Base-by-base conservation (phyloP, 2,888 invertebrate genomes). In the Apantesis nais region DNA sequence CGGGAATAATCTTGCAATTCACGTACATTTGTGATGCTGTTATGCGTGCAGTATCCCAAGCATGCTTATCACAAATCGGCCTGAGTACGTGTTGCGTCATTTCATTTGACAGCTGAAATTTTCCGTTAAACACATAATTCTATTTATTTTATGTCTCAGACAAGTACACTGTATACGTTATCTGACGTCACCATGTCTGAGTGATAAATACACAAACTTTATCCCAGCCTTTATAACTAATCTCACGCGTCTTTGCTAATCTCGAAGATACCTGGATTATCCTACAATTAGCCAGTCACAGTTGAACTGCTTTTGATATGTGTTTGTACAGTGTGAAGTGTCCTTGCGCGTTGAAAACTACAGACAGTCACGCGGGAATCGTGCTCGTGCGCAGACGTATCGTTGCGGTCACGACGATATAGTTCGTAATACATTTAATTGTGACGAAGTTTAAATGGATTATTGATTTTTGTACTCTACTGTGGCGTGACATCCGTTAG, bases 321-420 rank as follows among this genome's bases (percentile, higher is more conserved):
- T 58, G 71, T 71, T 39, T 68, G 37, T 69, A 70, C 70, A 73
- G 65, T 73, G 73, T 72, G 70, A 48, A 37, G 66, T 74, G 80
- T 76, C 80, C 80, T 81, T 81, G 80, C 73, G 71, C 69, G 70
- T 66, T 68, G 74, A 78, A 75, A 80, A 67, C 71, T 70, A 74
- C 19, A 66, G 68, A 37, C 78, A 81, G 81, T 81, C 78, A 80
- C 81, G 80, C 81, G 80, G 71, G 71, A 74, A 67, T 73, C 52
- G 66, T 75, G 81, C 73, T 72, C 58, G 60, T 66, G 75, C 52
- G 77, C 73, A 66, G 72, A 68, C 77, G 82, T 67, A 61, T 72
- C 34, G 34, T 29, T 52, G 41, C 39, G 48, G 65, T 52, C 67
- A 70, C 72, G 66, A 52, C 52, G 19, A 64, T 60, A 67, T 60